Conservation (phyloP, 2,797 vertebrate genomes). For the Neopelma chrysocephalum region DNA sequence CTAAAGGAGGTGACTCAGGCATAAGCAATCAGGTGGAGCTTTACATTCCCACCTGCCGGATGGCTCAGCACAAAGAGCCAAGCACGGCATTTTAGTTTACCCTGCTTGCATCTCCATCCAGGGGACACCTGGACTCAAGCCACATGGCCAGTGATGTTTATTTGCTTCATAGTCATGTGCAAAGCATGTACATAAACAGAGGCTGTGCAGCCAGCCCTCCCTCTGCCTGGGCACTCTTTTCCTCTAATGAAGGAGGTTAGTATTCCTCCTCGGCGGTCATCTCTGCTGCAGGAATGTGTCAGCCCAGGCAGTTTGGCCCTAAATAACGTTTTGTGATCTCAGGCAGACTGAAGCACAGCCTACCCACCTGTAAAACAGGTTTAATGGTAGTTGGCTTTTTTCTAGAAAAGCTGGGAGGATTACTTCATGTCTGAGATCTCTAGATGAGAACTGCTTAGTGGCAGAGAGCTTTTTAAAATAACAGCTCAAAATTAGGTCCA, state of each 20-base stretch:
- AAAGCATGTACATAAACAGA: background rate
- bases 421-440: slow-evolving; percentile 28
- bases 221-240: background rate
- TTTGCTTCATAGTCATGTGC: background rate
- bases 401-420: slow-evolving; percentile 9
- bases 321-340: background rate
- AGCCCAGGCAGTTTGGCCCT: background rate
- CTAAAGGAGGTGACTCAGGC: slow-evolving; percentile 43
- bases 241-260: background rate
- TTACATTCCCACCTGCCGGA: background rate
- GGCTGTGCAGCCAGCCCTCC: background rate
- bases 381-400: background rate
- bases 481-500: background rate
- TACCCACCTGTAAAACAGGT: slow-evolving; percentile 37
- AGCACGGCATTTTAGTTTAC: rapidly evolving
- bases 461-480: background rate
- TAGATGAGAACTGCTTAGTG: background rate
- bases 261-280: background rate
- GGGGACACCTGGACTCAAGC: background rate
- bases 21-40: background rate
- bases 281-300: background rate
- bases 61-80: background rate
- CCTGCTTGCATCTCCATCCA: rapidly evolving
- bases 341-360: background rate
- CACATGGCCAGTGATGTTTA: background rate